Base-by-base conservation (phyloP, 2,113 vertebrate genomes). In the Thymallus thymallus region DNA sequence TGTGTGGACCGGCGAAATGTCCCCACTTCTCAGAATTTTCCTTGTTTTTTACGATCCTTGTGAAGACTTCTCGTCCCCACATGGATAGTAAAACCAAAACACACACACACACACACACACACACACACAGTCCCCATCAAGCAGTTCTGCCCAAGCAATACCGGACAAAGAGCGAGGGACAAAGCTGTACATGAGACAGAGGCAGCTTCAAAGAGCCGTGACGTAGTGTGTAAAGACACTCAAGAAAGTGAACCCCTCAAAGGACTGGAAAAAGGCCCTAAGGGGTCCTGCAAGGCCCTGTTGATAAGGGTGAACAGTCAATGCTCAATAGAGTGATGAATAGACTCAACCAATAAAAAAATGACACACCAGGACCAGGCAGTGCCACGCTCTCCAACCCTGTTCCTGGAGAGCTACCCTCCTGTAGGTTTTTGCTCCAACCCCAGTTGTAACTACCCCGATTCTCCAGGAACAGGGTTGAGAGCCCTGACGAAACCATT, bases 101-200 rank as follows among this genome's bases (percentile, higher is more conserved):
- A 26, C 26, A 45, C 5, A 45, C 41, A 5, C 41, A 5, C 41
- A 6, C 41, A 45, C 14, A 16, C 46, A 48, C 14, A 48, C 10
- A 51, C 46, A 51, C 46, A 51, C 46, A 41, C 32, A 35, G 32
- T 14, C 13, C 2, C 51, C 23, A 29, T 20, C 22, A 5, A 32
- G 29, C 45, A 55, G 60, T 5, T 14, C 56, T 48, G 23, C n/a
- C 68, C 45, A 48, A 73, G 51, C 45, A 23, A 58, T 24, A 62
- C 45, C 64, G 32, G 20, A 78, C 72, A 72, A 75, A 69, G 18
- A 13, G 23, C 61, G 41, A 10, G 55, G 65, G 32, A 69, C 72
- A 74, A 68, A 66, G 58, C 32, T 20, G 29, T 26, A 65, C 48
- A 69, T 35, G 24, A 65, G 74, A 73, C 14, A 32, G 26, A 75